Conservation (phyloP, 1,140 invertebrate species). For the Lordiphosa collinella region DNA sequence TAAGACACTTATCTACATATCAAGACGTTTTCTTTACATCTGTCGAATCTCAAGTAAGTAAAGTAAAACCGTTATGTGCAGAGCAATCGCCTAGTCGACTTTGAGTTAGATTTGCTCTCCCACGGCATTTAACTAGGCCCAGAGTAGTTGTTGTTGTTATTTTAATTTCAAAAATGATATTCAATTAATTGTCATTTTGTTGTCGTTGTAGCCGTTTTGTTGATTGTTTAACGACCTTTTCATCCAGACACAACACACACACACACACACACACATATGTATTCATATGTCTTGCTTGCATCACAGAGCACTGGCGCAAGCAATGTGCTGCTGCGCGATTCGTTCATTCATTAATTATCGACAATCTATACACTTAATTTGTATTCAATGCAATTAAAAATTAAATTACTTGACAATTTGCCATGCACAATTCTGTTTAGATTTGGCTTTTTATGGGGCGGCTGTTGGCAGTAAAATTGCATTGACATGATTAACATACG, state of each 20-base stretch:
- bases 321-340: constrained; percentile 4
- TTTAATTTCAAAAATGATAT: constrained; percentile 51
- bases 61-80: too few species aligned
- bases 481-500: constrained; percentile 8
- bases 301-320: constrained; percentile 12
- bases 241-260: background rate
- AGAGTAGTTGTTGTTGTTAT: constrained; percentile 11
- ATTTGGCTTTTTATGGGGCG: constrained; percentile 10
- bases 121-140: background rate
- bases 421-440: constrained; percentile 21
- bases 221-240: constrained; percentile 36
- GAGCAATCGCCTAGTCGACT: constrained; percentile 1
- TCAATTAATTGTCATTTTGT: constrained; percentile 70
- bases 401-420: constrained; percentile 30
- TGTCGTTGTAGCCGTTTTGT: constrained; percentile 43
- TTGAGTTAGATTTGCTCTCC: background rate
- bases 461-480: too few species aligned
- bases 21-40: too few species aligned
- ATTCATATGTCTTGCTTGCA: constrained; percentile 16
- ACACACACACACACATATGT: background rate
- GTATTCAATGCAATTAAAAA: constrained; percentile 68
- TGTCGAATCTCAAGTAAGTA: too few species aligned
- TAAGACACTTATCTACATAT: too few species aligned
- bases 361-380: constrained; percentile 58
- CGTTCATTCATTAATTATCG: constrained; percentile 65